phyloP scores from a whole-genome alignment of 1,140 invertebrate genomes.

The Oscheius sp. region DNA sequence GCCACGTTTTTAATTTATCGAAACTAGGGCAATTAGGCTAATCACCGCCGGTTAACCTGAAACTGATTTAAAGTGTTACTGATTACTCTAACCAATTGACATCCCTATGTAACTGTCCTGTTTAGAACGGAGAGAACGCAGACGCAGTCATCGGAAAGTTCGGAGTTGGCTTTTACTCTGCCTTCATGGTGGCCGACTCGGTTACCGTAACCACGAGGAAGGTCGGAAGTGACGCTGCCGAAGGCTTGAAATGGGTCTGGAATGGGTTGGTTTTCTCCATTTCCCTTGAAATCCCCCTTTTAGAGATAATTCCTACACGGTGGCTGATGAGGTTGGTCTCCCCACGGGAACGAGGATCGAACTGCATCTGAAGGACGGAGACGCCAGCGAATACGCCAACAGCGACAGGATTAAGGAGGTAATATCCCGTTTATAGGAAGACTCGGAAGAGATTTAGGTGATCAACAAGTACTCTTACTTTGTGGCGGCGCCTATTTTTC shows the following conservation, averaged over 20 bases:
- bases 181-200: constrained; percentile 91
- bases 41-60: too few relatives aligned
- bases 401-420: constrained; percentile 71
- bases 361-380: constrained; percentile 79
- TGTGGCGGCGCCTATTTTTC: constrained; percentile 82
- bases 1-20: too few relatives aligned
- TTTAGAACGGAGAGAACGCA: constrained; percentile 49
- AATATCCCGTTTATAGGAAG: not conserved
- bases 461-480: constrained; percentile 97
- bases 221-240: constrained; percentile 63
- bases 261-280: constrained; percentile 72
- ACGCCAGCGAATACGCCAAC: constrained; percentile 79
- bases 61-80: too few relatives aligned
- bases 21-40: too few relatives aligned
- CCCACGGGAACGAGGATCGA: constrained; percentile 88
- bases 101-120: too few relatives aligned
- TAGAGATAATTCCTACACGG: constrained; percentile 82
- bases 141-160: constrained; percentile 90
- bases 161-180: constrained; percentile 95
- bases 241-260: constrained; percentile 78
- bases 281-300: constrained; percentile 40
- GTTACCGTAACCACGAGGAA: constrained; percentile 83
- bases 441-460: constrained; percentile 64
- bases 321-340: constrained; percentile 78
- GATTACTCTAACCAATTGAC: too few relatives aligned